A percentile compares a stretch with the other conserved stretches of the same genome.
phyloP scores from a whole-genome alignment of 2,888 invertebrate species.

The Germaria angustata region DNA sequence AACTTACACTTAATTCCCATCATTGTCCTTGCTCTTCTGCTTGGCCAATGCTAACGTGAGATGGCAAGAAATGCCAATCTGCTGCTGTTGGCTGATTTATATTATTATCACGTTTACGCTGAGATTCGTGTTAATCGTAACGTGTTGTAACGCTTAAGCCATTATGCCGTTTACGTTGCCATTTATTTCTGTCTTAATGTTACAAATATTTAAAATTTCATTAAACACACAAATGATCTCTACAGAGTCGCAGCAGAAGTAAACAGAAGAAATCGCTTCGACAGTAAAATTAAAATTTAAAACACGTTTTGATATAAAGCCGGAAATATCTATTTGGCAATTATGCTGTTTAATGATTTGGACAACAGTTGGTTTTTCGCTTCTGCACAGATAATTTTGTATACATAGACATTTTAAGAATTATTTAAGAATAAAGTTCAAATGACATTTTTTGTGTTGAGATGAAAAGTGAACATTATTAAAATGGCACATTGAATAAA shows the following conservation, averaged over 20 bases:
- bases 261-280: background rate
- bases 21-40: conserved; percentile 30
- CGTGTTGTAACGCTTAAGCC: conserved; percentile 64
- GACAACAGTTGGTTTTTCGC: conserved; percentile 59
- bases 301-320: conserved; percentile 54
- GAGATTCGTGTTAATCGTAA: conserved; percentile 73
- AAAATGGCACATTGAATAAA: background rate
- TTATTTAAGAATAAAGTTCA: conserved; percentile 51
- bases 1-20: background rate
- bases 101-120: conserved; percentile 76
- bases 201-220: conserved; percentile 63
- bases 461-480: background rate
- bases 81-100: conserved; percentile 71
- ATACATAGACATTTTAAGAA: conserved; percentile 27
- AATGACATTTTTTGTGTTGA: background rate
- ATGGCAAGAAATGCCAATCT: conserved; percentile 69
- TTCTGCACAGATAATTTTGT: background rate
- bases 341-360: conserved; percentile 58
- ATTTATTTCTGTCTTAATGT: conserved; percentile 33
- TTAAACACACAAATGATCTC: conserved; percentile 25
- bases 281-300: conserved; percentile 46
- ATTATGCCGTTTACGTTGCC: conserved; percentile 56
- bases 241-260: background rate
- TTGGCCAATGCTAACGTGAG: conserved; percentile 31
- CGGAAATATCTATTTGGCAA: conserved; percentile 48